Percentiles rank a stretch among this genome's conserved stretches.
Evolutionary conservation across 2,113 vertebrate genomes (phyloP).

Genomic region (Sceloporus tristichus): DNA sequence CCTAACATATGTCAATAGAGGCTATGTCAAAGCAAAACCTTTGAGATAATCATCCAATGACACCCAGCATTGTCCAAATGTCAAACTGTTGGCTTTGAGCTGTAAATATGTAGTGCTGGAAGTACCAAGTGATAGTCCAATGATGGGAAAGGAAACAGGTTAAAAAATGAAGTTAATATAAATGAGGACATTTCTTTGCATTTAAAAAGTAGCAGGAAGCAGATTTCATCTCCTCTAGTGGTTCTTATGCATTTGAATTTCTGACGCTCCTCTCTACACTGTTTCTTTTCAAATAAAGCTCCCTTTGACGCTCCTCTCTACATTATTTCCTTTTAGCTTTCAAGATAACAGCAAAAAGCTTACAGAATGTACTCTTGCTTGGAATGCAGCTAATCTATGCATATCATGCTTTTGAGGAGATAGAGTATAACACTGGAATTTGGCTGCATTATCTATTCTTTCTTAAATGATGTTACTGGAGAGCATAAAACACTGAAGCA

Average conservation of each 20-base stretch:
- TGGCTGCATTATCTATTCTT: background rate
- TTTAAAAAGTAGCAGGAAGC: background rate
- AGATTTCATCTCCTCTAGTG: background rate
- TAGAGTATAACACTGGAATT: background rate
- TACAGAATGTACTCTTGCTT: rapidly evolving
- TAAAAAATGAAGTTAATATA: rapidly evolving
- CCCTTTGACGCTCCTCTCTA: slow-evolving; percentile 7
- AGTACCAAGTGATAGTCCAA: rapidly evolving
- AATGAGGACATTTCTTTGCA: background rate
- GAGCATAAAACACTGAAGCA: background rate
- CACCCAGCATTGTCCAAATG: background rate
- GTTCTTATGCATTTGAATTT: background rate
- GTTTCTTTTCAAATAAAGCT: slow-evolving; percentile 20
- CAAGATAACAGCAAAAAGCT: slow-evolving; percentile 28
- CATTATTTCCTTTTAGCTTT: slow-evolving; percentile 20
- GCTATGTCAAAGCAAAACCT: rapidly evolving
- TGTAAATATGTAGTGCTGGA: background rate
- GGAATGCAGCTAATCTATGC: background rate
- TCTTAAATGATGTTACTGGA: rapidly evolving
- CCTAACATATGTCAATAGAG: background rate
- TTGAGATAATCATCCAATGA: rapidly evolving
- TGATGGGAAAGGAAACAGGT: background rate
- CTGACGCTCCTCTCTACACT: slow-evolving; percentile 11
- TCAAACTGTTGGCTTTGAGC: background rate
- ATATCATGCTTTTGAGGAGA: background rate